Conservation (phyloP, 2,888 invertebrate genomes). For the Brachyptera risi region DNA sequence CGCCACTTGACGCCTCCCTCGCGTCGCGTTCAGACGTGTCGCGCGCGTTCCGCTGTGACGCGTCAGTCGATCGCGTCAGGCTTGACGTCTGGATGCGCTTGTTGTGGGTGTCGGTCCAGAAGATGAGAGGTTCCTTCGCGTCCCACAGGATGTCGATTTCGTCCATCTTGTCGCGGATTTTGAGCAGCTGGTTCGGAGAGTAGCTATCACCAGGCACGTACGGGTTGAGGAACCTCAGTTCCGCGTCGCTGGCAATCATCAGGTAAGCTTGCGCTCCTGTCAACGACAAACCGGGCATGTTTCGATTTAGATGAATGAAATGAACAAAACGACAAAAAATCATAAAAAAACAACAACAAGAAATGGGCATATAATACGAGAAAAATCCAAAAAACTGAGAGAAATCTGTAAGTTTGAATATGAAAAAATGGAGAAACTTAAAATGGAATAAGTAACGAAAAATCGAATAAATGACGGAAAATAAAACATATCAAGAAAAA, state of each 20-base stretch:
- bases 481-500: too few relatives aligned
- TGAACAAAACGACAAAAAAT: too few relatives aligned
- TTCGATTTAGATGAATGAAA: too few relatives aligned
- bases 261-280: neutral
- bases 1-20: neutral
- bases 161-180: slow-evolving; percentile 51
- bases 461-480: too few relatives aligned
- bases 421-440: too few relatives aligned
- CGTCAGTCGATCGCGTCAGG: slow-evolving; percentile 21
- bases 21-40: neutral
- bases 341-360: too few relatives aligned
- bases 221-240: slow-evolving; percentile 58
- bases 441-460: too few relatives aligned
- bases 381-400: too few relatives aligned
- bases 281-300: too few relatives aligned
- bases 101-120: slow-evolving; percentile 49
- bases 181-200: slow-evolving; percentile 42
- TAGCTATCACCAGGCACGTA: slow-evolving; percentile 52
- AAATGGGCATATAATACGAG: too few relatives aligned
- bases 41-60: neutral
- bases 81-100: slow-evolving; percentile 45
- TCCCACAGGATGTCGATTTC: slow-evolving; percentile 51
- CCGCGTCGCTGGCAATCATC: slow-evolving; percentile 59
- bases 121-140: slow-evolving; percentile 40
- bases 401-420: too few relatives aligned